Conservation (phyloP, 2,888 invertebrate genomes). For the Choristoneura rosaceana region DNA sequence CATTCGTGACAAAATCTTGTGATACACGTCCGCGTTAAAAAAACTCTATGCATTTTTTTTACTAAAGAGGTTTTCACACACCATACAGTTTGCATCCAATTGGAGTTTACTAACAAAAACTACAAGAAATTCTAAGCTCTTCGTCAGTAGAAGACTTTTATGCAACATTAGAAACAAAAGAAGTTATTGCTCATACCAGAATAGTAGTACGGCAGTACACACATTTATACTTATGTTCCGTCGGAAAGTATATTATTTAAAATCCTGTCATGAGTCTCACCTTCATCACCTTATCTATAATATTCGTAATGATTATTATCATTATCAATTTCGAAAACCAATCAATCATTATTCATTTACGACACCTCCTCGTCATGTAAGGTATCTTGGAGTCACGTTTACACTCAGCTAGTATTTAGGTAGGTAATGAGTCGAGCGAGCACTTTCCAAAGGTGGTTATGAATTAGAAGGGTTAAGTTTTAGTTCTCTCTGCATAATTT, state of each 20-base stretch:
- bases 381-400: neutral
- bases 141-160: too few species aligned
- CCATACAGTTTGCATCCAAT: too few species aligned
- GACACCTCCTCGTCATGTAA: neutral
- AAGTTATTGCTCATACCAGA: too few species aligned
- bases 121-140: too few species aligned
- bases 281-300: neutral
- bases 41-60: too few species aligned
- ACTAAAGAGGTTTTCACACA: too few species aligned
- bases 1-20: too few species aligned
- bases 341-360: conserved; percentile 3
- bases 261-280: neutral
- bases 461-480: conserved; percentile 34
- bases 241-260: neutral
- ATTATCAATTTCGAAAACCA: neutral
- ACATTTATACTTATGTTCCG: neutral
- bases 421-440: neutral
- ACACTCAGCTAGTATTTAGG: neutral
- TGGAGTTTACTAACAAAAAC: too few species aligned
- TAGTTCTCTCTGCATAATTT: conserved; percentile 38
- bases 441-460: conserved; percentile 24
- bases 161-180: too few species aligned
- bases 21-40: too few species aligned
- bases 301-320: neutral
- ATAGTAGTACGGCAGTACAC: too few species aligned